phyloP scores from a whole-genome alignment of 2,888 invertebrate species.

The Eulithis prunata region DNA sequence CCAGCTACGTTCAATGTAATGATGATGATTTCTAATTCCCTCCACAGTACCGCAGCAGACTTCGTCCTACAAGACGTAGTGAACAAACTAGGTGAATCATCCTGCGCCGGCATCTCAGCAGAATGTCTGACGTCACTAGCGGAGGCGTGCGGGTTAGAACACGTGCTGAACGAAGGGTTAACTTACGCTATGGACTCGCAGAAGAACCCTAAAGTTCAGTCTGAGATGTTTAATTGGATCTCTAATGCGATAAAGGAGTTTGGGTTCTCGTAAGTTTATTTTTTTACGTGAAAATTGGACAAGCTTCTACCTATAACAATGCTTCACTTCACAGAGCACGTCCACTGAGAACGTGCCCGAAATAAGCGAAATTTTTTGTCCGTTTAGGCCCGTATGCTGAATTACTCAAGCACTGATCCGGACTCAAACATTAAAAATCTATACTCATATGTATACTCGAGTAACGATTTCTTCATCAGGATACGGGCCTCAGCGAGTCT shows the following conservation, averaged over 20 bases:
- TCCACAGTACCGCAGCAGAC: conserved; percentile 87
- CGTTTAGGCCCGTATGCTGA: no score
- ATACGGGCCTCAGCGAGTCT: no score
- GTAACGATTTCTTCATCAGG: no score
- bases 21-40: not conserved
- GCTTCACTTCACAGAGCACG: no score
- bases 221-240: conserved; percentile 93
- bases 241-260: conserved; percentile 92
- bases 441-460: no score
- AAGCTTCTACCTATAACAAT: no score
- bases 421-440: no score
- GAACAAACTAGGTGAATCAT: conserved; percentile 93
- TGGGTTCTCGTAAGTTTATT: conserved; percentile 89
- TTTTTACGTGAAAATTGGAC: no score
- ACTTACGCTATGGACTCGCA: conserved; percentile 91
- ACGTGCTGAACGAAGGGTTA: conserved; percentile 88
- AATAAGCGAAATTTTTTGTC: no score
- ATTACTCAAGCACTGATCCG: no score
- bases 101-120: conserved; percentile 88
- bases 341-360: no score
- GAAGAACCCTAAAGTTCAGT: conserved; percentile 96
- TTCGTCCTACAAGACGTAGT: conserved; percentile 91
- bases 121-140: conserved; percentile 90
- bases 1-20: no score
- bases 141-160: conserved; percentile 90